Conservation (phyloP, 2,888 invertebrate species). For the Herminia tarsipennalis region DNA sequence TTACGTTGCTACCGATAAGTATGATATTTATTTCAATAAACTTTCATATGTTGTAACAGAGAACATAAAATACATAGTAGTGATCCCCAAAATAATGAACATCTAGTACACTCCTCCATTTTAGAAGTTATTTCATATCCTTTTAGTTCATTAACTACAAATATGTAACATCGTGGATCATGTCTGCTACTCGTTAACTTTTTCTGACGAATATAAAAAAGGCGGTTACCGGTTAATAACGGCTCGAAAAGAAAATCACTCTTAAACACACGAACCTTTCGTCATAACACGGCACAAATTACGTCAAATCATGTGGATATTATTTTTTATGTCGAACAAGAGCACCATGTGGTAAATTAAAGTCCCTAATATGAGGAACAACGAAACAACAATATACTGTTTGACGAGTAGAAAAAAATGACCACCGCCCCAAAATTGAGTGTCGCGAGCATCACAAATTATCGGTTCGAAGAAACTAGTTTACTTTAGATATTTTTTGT, state of each 20-base stretch:
- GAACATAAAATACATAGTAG: constrained; percentile 11
- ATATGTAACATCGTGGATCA: constrained; percentile 50
- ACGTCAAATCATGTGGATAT: constrained; percentile 81
- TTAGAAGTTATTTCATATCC: constrained; percentile 36
- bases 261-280: constrained; percentile 78
- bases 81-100: constrained; percentile 26
- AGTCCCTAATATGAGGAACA: constrained; percentile 66
- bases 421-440: constrained; percentile 57
- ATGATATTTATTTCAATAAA: constrained; percentile 33
- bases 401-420: constrained; percentile 64
- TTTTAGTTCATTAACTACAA: constrained; percentile 52
- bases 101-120: constrained; percentile 20
- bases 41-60: constrained; percentile 18
- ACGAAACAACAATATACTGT: constrained; percentile 73
- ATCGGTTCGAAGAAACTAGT: constrained; percentile 58
- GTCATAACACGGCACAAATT: constrained; percentile 79
- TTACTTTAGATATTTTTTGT: constrained; percentile 50
- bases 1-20: constrained; percentile 23
- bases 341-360: constrained; percentile 83
- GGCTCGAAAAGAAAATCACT: constrained; percentile 69
- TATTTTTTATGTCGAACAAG: constrained; percentile 70
- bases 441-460: constrained; percentile 70
- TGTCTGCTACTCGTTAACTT: constrained; percentile 68
- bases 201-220: constrained; percentile 61
- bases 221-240: constrained; percentile 75